phyloP scores from a whole-genome alignment of 2,113 vertebrate genomes.

The Phasianus colchicus region DNA sequence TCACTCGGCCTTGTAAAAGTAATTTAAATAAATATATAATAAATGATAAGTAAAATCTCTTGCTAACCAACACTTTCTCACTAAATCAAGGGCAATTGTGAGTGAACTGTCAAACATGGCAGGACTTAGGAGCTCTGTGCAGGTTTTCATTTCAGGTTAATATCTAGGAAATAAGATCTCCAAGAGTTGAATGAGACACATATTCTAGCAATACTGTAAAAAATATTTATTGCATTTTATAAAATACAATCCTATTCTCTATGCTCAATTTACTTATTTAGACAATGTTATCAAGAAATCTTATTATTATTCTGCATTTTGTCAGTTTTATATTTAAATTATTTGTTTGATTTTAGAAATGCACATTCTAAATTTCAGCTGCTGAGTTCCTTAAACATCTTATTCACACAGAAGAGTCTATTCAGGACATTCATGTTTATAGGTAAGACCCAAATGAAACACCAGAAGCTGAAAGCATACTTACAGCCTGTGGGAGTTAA shows the following conservation, averaged over 20 bases:
- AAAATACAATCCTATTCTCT: neutral
- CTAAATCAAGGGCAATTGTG: neutral
- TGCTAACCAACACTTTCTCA: neutral
- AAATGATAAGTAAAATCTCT: neutral
- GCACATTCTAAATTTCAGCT: neutral
- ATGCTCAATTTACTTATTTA: neutral
- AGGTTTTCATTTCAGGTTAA: neutral
- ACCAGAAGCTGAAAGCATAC: neutral
- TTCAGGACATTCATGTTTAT: neutral
- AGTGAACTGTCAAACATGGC: neutral
- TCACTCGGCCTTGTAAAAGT: neutral
- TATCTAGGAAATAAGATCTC: neutral
- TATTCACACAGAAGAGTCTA: neutral
- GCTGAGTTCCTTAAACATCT: neutral
- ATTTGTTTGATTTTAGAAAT: neutral
- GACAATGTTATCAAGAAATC: neutral
- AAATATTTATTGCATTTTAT: neutral
- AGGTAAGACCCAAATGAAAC: neutral
- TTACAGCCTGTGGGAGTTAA: neutral
- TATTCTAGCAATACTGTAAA: neutral
- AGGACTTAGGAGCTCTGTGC: neutral
- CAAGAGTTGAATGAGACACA: neutral
- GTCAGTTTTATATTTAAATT: neutral
- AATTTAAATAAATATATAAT: slow-evolving; percentile 31
- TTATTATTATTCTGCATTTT: neutral